phyloP scores from a whole-genome alignment of 2,888 invertebrate genomes.

The Conus canariensis region DNA sequence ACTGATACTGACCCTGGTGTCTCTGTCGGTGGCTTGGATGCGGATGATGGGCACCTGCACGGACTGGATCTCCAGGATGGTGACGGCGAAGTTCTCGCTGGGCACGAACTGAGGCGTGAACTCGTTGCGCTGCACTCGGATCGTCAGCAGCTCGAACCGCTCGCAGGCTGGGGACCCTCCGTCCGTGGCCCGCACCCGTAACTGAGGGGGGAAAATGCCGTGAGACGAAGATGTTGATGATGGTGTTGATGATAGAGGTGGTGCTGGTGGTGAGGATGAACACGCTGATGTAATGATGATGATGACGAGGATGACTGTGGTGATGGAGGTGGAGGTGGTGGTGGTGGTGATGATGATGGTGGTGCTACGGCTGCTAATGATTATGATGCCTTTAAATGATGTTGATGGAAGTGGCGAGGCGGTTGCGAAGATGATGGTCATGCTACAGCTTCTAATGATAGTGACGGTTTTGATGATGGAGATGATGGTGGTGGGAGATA shows the following conservation, averaged over 20 bases:
- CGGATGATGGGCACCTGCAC: conserved; percentile 59
- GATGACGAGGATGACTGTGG: too few relatives aligned
- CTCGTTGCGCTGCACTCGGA: conserved; percentile 68
- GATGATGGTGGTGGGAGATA: too few relatives aligned
- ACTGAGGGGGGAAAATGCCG: conserved; percentile 49
- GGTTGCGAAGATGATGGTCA: too few relatives aligned
- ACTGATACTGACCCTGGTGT: conserved; percentile 57
- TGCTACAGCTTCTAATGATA: too few relatives aligned
- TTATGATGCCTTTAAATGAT: background rate
- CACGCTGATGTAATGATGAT: too few relatives aligned
- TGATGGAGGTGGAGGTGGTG: too few relatives aligned
- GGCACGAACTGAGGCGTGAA: conserved; percentile 59
- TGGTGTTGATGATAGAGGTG: too few relatives aligned
- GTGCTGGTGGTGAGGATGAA: too few relatives aligned
- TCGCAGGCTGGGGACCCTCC: conserved; percentile 64
- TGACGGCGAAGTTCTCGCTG: conserved; percentile 55
- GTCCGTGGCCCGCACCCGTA: conserved; percentile 66
- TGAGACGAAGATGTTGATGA: background rate
- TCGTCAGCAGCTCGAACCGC: conserved; percentile 56
- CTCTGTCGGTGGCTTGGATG: conserved; percentile 64
- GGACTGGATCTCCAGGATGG: conserved; percentile 65
- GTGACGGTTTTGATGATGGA: too few relatives aligned
- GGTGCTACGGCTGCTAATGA: too few relatives aligned
- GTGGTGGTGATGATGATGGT: background rate
- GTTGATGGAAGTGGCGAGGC: background rate